These are phyloP conservation scores for Syritta pipiens DNA, from an alignment of 2,888 invertebrate genomes.

Conservation along the genomic window DNA sequence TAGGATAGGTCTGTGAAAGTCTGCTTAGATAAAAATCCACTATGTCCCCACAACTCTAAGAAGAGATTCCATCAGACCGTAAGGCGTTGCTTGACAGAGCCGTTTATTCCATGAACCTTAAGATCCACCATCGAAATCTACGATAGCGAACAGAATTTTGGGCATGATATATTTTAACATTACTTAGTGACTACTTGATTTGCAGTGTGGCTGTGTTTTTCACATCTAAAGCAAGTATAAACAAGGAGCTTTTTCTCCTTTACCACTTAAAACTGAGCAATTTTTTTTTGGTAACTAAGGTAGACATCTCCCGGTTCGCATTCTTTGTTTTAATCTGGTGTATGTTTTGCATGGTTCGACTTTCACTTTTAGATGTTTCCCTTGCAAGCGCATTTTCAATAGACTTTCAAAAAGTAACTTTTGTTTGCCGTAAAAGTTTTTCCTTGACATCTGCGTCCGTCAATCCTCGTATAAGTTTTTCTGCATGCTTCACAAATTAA, in stretches of 20 bases:
- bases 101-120: too few species aligned
- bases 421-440: conserved; percentile 22
- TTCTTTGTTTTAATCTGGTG: too few species aligned
- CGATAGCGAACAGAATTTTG: too few species aligned
- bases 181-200: too few species aligned
- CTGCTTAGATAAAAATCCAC: too few species aligned
- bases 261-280: neutral
- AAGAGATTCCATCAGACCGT: too few species aligned
- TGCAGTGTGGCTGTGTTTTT: neutral
- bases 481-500: conserved; percentile 30
- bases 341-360: conserved; percentile 19
- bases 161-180: too few species aligned
- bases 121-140: too few species aligned
- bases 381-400: conserved; percentile 29
- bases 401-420: conserved; percentile 17
- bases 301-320: neutral
- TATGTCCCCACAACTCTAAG: too few species aligned
- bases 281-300: neutral
- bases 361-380: conserved; percentile 45
- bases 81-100: too few species aligned
- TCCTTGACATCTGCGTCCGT: conserved; percentile 26
- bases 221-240: neutral
- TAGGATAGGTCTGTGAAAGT: too few species aligned
- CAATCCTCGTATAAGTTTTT: conserved; percentile 34
- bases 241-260: neutral